These are phyloP conservation scores for Gopherus flavomarginatus DNA, from an alignment of 2,113 vertebrate genomes.

Conservation along the genomic window DNA sequence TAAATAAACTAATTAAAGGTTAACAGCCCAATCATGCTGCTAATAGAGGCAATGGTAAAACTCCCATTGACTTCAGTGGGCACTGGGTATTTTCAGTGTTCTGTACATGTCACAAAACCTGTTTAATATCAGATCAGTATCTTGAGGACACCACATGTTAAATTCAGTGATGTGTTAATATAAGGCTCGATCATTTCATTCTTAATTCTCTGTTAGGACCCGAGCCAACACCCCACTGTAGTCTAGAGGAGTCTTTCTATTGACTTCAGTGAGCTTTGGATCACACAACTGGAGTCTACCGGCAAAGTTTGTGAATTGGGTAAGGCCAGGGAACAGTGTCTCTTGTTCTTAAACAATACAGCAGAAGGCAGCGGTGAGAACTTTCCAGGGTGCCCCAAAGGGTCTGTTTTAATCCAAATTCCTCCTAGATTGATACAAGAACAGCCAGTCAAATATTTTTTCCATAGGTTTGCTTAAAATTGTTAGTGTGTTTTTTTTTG, in stretches of 20 bases:
- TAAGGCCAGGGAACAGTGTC: too few relatives aligned
- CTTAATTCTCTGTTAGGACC: not conserved
- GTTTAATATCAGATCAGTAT: accelerated
- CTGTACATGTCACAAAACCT: not conserved
- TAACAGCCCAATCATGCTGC: not conserved
- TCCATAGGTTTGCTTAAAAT: accelerated
- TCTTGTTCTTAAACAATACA: not conserved
- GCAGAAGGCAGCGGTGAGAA: not conserved
- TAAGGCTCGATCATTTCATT: not conserved
- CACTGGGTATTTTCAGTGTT: not conserved
- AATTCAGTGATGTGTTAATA: not conserved
- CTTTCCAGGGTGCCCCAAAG: not conserved
- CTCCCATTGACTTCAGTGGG: not conserved
- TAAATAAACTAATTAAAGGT: not conserved
- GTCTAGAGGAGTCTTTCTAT: not conserved
- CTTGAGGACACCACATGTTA: not conserved
- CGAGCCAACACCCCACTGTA: not conserved
- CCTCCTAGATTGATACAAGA: not conserved
- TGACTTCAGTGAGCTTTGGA: accelerated
- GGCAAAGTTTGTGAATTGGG: not conserved
- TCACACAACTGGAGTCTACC: not conserved
- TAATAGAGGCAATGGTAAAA: not conserved
- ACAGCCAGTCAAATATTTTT: accelerated
- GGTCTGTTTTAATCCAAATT: not conserved
- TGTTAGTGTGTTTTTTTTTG: not conserved